phyloP scores from a whole-genome alignment of 2,113 vertebrate species.

The Stegostoma tigrinum region DNA sequence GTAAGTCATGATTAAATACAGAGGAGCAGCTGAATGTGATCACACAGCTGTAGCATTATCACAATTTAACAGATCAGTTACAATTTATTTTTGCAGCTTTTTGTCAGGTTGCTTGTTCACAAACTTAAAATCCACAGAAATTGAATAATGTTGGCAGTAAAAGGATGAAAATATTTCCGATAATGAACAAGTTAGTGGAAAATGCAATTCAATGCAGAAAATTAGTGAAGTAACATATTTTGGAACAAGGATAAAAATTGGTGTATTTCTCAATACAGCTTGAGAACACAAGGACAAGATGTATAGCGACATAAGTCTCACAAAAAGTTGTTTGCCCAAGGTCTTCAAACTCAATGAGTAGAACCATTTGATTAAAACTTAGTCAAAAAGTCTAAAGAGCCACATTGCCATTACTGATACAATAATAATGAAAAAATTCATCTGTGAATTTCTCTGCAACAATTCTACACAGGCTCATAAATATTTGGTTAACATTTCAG shows the following conservation, averaged over 20 bases:
- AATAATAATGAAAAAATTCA: too few relatives aligned
- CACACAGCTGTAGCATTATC: neutral
- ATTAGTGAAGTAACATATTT: neutral
- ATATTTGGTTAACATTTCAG: too few relatives aligned
- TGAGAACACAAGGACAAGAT: neutral
- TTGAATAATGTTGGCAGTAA: neutral
- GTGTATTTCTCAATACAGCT: neutral
- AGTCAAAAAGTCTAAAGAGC: neutral
- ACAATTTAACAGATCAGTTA: neutral
- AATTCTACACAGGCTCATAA: too few relatives aligned
- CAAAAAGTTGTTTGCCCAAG: neutral
- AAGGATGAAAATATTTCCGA: neutral
- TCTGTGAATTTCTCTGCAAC: too few relatives aligned
- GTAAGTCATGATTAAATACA: neutral
- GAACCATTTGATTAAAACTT: neutral
- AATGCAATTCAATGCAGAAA: neutral
- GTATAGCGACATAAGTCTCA: too few relatives aligned
- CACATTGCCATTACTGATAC: too few relatives aligned
- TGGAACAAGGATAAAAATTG: neutral
- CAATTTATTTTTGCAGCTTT: neutral
- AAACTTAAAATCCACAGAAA: neutral
- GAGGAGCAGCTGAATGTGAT: neutral
- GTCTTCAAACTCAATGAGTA: neutral
- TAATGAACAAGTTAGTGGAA: neutral
- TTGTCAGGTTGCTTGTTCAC: neutral